Evolutionary conservation across 2,113 vertebrate genomes (phyloP), one percentile per base, ranked within the genome.

Genomic region (Gymnorhina tibicen): DNA sequence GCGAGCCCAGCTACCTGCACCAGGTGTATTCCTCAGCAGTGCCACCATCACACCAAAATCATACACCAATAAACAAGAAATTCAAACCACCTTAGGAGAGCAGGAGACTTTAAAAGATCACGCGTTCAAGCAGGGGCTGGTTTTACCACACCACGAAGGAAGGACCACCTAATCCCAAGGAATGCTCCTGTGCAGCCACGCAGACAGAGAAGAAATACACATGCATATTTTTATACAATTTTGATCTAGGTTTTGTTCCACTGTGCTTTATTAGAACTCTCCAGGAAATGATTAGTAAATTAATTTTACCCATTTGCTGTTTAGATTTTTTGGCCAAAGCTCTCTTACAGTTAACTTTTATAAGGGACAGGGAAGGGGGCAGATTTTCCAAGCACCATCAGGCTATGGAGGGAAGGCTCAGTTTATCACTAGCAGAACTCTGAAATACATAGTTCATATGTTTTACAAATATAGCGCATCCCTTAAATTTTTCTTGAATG

Each of bases 361-460:
- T 14, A 37, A 55, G 39, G 3, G 15, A 46, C 11, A 63, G 16
- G 9, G 23, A 85, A 77, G 13, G 6, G 6, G 30, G 19, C 11
- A 73, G 35, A 59, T 35, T 59, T 92, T 21, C 27, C 53, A 63
- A 87, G 35, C 12, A 50, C 47, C 18, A 39, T 67, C 27, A 73
- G 26, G 37, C 9, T 79, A 37, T 2, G 67, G 9, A 63, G 11
- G 5, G 53, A 77, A 63, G 27, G n/a, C 30, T 68, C 24, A 41
- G 14, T 50, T 87, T 60, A 84, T 37, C 11, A 7, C 52, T 26
- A 85, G 16, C 35, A 44, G 32, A 83, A 69, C 33, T 66, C 44
- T 18, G 15, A 75, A 68, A 69, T 26, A 67, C 0, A 1, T 4
- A 66, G 46, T 20, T 23, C 2, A 0, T 60, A 6, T n/a, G 13